Conservation (phyloP, 37 sponge, comb jelly and placozoan genomes). For the Spongilla lacustris region DNA sequence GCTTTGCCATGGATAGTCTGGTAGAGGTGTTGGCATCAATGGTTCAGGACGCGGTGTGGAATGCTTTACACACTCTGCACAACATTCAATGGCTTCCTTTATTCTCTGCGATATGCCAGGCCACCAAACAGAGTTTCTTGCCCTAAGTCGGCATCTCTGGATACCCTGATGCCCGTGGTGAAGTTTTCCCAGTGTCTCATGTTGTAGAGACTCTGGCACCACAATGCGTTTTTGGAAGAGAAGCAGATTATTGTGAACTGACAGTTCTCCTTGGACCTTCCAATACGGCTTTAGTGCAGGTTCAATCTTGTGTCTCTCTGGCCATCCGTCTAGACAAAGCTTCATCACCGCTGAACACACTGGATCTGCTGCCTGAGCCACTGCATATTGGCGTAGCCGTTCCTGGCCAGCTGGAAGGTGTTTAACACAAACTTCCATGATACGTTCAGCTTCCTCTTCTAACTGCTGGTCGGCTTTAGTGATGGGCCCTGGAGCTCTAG, state of each 20-base stretch:
- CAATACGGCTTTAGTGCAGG: neutral
- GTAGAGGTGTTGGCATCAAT: constrained; percentile 26
- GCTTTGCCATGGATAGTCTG: constrained; percentile 59
- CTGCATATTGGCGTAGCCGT: neutral
- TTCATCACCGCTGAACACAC: neutral
- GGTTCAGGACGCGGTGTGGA: constrained; percentile 7
- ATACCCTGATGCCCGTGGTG: constrained; percentile 24
- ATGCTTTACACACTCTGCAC: constrained; percentile 4
- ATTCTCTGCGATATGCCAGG: constrained; percentile 34
- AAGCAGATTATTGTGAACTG: neutral
- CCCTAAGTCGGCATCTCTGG: neutral
- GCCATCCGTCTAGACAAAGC: neutral
- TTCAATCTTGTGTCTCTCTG: neutral
- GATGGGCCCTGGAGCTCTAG: neutral
- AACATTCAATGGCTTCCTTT: neutral
- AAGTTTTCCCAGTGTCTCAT: neutral
- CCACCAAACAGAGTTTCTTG: constrained; percentile 42
- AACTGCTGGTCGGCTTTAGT: neutral
- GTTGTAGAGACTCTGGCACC: neutral
- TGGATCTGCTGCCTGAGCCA: constrained; percentile 8
- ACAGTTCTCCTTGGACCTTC: constrained; percentile 8
- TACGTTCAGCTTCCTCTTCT: neutral
- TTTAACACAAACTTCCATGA: neutral
- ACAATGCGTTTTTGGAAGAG: constrained; percentile 5
- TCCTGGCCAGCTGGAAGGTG: neutral